Evolutionary conservation across 2,113 vertebrate species (phyloP).

Genomic region (Pterocles orientalis): DNA sequence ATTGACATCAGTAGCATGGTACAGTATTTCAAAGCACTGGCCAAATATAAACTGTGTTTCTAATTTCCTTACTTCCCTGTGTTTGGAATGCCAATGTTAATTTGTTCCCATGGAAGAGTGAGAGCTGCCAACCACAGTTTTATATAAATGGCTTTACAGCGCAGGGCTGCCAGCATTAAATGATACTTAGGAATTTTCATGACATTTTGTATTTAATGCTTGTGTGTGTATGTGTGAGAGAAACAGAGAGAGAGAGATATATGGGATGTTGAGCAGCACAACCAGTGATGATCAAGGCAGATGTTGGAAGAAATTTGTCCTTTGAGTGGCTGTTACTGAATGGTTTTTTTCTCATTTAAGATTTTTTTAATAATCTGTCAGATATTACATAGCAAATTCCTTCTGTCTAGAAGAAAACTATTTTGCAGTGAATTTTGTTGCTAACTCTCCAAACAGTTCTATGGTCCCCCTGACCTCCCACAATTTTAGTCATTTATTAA

Average conservation of each 20-base stretch:
- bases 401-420: not conserved
- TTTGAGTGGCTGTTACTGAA: not conserved
- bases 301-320: not conserved
- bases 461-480: not conserved
- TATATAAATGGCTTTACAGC: constrained; percentile 75
- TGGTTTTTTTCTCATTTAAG: not conserved
- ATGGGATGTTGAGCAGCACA: not conserved
- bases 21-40: constrained; percentile 85
- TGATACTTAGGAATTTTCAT: constrained; percentile 71
- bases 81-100: constrained; percentile 86
- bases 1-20: constrained; percentile 86
- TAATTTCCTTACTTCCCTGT: constrained; percentile 86
- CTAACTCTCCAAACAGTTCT: not conserved
- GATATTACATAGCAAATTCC: not conserved
- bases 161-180: constrained; percentile 70
- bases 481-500: constrained; percentile 3
- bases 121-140: constrained; percentile 79
- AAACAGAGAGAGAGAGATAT: not conserved
- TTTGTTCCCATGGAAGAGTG: constrained; percentile 83
- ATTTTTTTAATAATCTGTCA: not conserved
- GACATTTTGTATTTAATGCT: constrained; percentile 72
- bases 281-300: not conserved
- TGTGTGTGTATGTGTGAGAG: constrained; percentile 36
- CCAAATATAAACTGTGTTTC: constrained; percentile 84
- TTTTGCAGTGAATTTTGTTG: not conserved